A percentile compares a stretch with the other conserved stretches of the same genome.
phyloP scores from a whole-genome alignment of 2,797 vertebrate genomes.

The Gallirallus australis region DNA sequence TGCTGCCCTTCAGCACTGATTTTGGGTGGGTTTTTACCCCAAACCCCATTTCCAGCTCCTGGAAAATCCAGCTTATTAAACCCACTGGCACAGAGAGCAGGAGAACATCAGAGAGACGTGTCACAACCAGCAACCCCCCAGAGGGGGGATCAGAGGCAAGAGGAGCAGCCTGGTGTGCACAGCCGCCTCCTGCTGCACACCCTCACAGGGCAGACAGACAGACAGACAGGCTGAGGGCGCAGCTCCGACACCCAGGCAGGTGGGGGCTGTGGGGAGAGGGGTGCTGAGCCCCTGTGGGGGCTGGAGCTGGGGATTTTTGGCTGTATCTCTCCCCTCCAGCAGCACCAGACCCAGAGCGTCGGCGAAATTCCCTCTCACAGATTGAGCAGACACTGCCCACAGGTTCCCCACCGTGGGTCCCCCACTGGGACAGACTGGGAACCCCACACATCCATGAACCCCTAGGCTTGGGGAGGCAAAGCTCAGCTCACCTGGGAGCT shows the following conservation, averaged over 20 bases:
- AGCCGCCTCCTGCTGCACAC: not conserved
- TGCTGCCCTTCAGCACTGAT: not conserved
- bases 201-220: not conserved
- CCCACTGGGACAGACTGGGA: fast-evolving
- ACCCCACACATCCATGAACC: fast-evolving
- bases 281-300: not conserved
- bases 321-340: not conserved
- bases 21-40: not conserved
- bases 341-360: not conserved
- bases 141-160: conserved; percentile 15
- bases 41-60: conserved; percentile 7
- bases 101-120: not conserved
- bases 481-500: not conserved
- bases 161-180: not conserved
- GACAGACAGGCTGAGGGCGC: not conserved
- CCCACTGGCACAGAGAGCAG: not conserved
- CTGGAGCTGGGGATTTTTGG: not conserved
- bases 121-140: not conserved
- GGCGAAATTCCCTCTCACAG: not conserved
- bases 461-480: fast-evolving
- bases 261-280: not conserved
- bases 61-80: not conserved
- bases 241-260: not conserved
- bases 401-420: not conserved
- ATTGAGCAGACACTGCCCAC: not conserved